Percentiles rank a stretch among this genome's conserved stretches.
Evolutionary conservation across 2,888 invertebrate genomes (phyloP).

Genomic region (Ichneumoninae sp.): DNA sequence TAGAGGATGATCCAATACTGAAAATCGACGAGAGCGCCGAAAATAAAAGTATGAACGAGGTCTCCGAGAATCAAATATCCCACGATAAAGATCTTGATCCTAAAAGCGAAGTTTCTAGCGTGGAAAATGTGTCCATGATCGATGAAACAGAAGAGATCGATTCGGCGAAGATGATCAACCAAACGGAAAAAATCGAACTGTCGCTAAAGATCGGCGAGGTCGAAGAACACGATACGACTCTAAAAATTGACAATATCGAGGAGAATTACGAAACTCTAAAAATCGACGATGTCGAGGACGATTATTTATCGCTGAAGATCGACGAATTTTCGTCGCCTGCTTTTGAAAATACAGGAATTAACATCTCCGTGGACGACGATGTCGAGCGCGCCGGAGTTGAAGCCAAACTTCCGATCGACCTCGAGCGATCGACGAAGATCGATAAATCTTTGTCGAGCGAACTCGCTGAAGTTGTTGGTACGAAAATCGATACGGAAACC

Average conservation of each 20-base stretch:
- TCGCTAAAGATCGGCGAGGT: background rate
- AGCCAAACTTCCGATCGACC: background rate
- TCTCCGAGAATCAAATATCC: background rate
- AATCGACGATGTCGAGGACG: background rate
- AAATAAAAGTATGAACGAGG: background rate
- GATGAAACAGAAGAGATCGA: background rate
- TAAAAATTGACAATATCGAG: background rate
- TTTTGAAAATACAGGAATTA: background rate
- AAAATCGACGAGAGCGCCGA: background rate
- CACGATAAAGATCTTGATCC: background rate
- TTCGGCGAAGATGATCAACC: background rate
- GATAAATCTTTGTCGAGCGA: background rate
- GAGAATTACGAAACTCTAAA: background rate
- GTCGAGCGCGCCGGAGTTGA: too few relatives aligned
- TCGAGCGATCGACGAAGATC: background rate
- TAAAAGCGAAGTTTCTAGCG: background rate
- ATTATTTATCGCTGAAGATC: background rate
- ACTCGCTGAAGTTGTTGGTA: background rate
- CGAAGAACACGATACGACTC: background rate
- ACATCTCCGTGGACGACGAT: background rate
- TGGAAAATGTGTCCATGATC: background rate
- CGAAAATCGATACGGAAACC: too few relatives aligned
- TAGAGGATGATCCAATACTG: too few relatives aligned
- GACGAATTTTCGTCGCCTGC: background rate
- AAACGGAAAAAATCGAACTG: background rate